Evolutionary conservation across 1,140 invertebrate genomes (phyloP), one percentile per base, ranked within the genome.

Genomic region (Aphelenchoides avenae): DNA sequence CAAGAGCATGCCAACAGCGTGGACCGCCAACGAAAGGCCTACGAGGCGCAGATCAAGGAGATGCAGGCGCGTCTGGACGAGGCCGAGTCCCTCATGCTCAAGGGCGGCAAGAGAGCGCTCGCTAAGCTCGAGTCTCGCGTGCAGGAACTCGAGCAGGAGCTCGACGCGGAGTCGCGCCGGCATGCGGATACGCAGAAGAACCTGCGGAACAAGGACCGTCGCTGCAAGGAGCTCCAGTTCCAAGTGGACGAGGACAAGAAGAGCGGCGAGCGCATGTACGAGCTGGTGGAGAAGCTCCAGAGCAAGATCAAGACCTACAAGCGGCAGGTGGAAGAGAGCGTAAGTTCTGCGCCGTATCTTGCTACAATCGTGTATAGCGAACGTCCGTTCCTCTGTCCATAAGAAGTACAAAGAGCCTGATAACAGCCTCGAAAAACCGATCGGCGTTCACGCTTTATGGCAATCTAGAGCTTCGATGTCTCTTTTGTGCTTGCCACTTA

Each of bases 301-400:
- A 87, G 91, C 81, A 98, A 97, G 85, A 93, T 97, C 84, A 96
- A 95, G 85, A 93, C 89, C 64, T 96, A 94, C 87, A 97, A 97
- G 87, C 87, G 91, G 82, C 93, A 97, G 84, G 92, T 95, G 76
- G 93, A 96, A 79, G 92, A 97, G 81, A 91, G 91, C 64, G 84
- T 85, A 77, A 80, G 82, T 79, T 61, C 15, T 46, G 27, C n/a
- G n/a, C n/a, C n/a, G n/a, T 30, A 57, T 13, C 20, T 31, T 6
- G 0, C 4, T 3, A 43, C 13, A 30, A 20, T 52, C 29, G 11
- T 33, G 30, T 24, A 20, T 31, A 9, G 0, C n/a, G 37, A 44
- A 36, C 26, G 40, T 9, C 11, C 15, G 7, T 18, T 36, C 50
- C 18, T 34, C 13, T 37, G 6, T 48, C 5, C 26, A 20, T n/a